Percentiles rank a stretch among this genome's conserved stretches.
phyloP scores from a whole-genome alignment of 2,888 invertebrate genomes.

The Psococerastis gibbosa region DNA sequence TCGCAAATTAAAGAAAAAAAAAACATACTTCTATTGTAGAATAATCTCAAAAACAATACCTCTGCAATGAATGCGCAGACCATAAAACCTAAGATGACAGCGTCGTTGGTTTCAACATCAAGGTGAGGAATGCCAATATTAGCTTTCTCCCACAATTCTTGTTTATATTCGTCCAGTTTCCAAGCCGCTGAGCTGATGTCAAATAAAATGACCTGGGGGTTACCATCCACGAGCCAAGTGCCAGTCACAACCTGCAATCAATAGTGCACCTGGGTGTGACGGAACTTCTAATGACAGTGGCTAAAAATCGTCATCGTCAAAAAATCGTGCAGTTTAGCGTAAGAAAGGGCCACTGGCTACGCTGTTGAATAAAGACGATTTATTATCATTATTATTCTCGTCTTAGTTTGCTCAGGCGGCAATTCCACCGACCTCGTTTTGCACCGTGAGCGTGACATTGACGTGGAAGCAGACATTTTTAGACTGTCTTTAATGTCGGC shows the following conservation, averaged over 20 bases:
- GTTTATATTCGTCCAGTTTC: conserved; percentile 89
- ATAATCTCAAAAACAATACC: conserved; percentile 29
- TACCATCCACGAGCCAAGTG: conserved; percentile 99
- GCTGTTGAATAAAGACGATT: too few relatives aligned
- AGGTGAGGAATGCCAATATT: conserved; percentile 85
- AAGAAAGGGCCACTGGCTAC: too few relatives aligned
- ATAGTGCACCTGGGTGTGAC: too few relatives aligned
- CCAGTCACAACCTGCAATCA: conserved; percentile 73
- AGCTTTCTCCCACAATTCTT: conserved; percentile 77
- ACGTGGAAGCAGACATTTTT: too few relatives aligned
- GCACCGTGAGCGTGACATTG: too few relatives aligned
- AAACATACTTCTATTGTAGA: not conserved
- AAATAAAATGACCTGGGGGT: conserved; percentile 92
- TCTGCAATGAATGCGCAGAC: conserved; percentile 82
- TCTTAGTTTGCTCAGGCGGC: too few relatives aligned
- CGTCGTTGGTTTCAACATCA: conserved; percentile 92
- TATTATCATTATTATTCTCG: too few relatives aligned
- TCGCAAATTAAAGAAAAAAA: not conserved
- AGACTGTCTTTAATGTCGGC: too few relatives aligned
- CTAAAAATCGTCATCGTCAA: too few relatives aligned
- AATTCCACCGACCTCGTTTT: too few relatives aligned
- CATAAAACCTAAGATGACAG: conserved; percentile 88
- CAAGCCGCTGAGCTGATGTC: conserved; percentile 93
- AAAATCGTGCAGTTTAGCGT: too few relatives aligned
- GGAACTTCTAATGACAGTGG: too few relatives aligned